phyloP scores from a whole-genome alignment of 64 coral and sea anemone species.

The Montipora cactus region DNA sequence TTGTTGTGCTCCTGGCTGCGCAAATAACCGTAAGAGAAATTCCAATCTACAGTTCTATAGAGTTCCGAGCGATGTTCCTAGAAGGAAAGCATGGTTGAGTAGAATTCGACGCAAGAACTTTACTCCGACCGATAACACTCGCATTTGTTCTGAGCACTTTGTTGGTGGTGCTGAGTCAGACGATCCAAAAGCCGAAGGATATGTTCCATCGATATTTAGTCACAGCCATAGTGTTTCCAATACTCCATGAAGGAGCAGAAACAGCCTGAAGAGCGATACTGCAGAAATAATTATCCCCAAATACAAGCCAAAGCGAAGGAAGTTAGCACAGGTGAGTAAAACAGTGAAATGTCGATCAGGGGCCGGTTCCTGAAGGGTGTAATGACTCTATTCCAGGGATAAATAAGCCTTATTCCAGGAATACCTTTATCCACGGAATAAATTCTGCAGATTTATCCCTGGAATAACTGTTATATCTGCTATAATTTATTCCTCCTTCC shows the following conservation, averaged over 20 bases:
- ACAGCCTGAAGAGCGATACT: slow-evolving; percentile 11
- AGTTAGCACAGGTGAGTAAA: neutral
- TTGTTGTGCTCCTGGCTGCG: slow-evolving; percentile 57
- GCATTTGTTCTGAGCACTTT: slow-evolving; percentile 48
- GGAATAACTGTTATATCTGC: too few species aligned
- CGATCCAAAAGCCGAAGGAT: slow-evolving; percentile 31
- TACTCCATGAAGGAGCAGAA: slow-evolving; percentile 52
- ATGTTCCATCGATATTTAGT: slow-evolving; percentile 18
- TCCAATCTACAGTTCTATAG: slow-evolving; percentile 48
- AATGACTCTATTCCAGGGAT: too few species aligned
- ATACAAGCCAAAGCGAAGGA: neutral
- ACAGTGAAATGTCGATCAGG: neutral
- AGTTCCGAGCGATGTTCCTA: slow-evolving; percentile 41
- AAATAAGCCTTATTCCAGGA: too few species aligned
- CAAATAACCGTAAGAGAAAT: slow-evolving; percentile 52
- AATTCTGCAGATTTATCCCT: too few species aligned
- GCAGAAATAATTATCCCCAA: slow-evolving; percentile 15
- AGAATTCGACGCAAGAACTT: slow-evolving; percentile 65
- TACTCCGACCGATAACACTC: slow-evolving; percentile 39
- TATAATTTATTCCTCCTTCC: too few species aligned
- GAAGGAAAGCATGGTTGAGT: slow-evolving; percentile 50
- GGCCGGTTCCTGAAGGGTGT: too few species aligned
- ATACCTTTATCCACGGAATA: too few species aligned
- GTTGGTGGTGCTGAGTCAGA: slow-evolving; percentile 26
- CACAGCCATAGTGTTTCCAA: slow-evolving; percentile 34